These are phyloP conservation scores for Dorcus hopei DNA, from an alignment of 2,888 invertebrate genomes.

Conservation along the genomic window DNA sequence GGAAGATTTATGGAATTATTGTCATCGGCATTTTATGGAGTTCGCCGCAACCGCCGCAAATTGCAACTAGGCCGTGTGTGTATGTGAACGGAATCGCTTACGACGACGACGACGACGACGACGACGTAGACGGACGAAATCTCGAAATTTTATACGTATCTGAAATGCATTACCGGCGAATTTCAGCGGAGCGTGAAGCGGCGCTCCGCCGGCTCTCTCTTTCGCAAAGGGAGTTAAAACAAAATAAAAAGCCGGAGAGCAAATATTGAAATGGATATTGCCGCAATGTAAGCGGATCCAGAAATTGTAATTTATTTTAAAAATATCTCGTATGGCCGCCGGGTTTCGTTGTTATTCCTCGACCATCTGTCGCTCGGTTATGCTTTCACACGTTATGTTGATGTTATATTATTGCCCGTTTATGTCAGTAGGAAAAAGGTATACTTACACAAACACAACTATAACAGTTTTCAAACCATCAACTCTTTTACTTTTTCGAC, in stretches of 20 bases:
- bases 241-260: conserved; percentile 26
- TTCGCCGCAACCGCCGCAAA: not conserved
- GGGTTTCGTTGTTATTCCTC: conserved; percentile 34
- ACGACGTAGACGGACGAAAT: conserved; percentile 16
- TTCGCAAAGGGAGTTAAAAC: conserved; percentile 21
- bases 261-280: conserved; percentile 35
- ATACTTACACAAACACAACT: not conserved
- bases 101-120: conserved; percentile 14
- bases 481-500: no score
- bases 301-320: conserved; percentile 39
- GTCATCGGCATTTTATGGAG: conserved; percentile 16
- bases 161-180: conserved; percentile 24
- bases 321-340: conserved; percentile 32
- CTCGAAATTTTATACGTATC: conserved; percentile 24
- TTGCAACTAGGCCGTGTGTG: not conserved
- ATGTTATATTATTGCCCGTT: conserved; percentile 30
- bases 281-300: conserved; percentile 32
- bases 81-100: not conserved
- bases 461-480: no score
- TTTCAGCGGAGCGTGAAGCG: conserved; percentile 26
- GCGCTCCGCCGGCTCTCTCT: conserved; percentile 18
- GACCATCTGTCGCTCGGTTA: conserved; percentile 38
- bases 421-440: not conserved
- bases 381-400: conserved; percentile 44
- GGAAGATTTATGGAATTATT: conserved; percentile 17